These are phyloP conservation scores for Cremastinae sp. DNA, from an alignment of 2,888 invertebrate species.

Conservation along the genomic window DNA sequence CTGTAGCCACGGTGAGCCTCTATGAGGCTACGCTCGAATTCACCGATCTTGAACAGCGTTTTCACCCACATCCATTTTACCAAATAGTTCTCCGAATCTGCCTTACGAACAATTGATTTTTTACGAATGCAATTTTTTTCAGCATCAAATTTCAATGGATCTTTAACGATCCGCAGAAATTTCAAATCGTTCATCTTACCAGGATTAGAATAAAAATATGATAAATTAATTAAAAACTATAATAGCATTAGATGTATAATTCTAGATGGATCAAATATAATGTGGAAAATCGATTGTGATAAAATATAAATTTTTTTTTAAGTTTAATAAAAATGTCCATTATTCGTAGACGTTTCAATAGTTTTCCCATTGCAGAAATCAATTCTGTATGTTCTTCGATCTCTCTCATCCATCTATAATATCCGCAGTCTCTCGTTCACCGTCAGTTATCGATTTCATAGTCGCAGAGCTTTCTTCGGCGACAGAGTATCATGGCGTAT, in stretches of 20 bases:
- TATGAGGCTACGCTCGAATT: constrained; percentile 72
- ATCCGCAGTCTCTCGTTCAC: background rate
- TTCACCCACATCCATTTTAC: constrained; percentile 70
- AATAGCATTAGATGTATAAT: no score
- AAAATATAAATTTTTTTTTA: no score
- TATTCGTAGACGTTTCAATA: background rate
- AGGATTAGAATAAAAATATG: no score
- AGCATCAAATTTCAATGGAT: background rate
- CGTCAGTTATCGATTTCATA: constrained; percentile 24
- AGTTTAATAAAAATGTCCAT: background rate
- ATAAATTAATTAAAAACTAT: no score
- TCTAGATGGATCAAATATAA: no score
- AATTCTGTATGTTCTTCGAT: background rate
- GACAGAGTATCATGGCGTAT: constrained; percentile 16
- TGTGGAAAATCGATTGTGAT: no score
- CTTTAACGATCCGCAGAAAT: no score
- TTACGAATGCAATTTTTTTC: background rate
- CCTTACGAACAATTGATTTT: background rate
- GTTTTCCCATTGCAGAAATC: background rate
- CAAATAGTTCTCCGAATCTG: constrained; percentile 70
- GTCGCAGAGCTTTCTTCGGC: constrained; percentile 24
- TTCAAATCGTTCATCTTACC: no score
- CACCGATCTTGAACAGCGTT: constrained; percentile 71
- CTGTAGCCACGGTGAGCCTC: constrained; percentile 71
- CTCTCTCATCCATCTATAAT: constrained; percentile 26